Evolutionary conservation across 1,140 invertebrate species (phyloP), one percentile per base, ranked within the genome.

Genomic region (Thaumetopoea pityocampa): DNA sequence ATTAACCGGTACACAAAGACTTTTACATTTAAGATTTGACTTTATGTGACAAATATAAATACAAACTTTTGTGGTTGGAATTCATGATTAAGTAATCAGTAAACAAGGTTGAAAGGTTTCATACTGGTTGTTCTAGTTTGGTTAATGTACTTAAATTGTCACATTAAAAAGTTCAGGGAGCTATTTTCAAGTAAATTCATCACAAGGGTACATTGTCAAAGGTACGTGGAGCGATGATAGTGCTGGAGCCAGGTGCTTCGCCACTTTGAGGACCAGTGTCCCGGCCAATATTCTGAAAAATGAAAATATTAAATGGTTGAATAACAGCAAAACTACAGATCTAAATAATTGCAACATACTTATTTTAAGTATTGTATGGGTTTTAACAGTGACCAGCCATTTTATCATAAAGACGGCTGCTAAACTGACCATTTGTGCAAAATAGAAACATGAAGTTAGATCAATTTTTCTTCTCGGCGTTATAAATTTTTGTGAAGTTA

Each of bases 181-280:
- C 58, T 66, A 66, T 54, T 43, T 55, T 59, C 46, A 41, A 67
- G 57, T 60, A 67, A 70, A 59, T 54, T 72, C 60, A 78, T 81
- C 74, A 83, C 76, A 81, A 71, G 51, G 73, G 68, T 48, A 83
- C 71, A 38, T 65, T 65, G 26, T 81, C 77, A 28, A 69, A 74
- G 18, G 64, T 62, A 40, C 74, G 67, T 1, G 72, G 54, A 44
- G 76, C 57, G 30, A 85, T 49, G 57, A 70, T 84, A 38, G 81
- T 85, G 52, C 85, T 86, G 35, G 85, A 86, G 11, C 85, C 83
- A 6, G 85, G 85, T 4, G 83, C 83, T 68, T 86, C 85, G n/a
- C 82, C 83, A 56, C 81, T 79, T 51, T 86, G 85, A 5, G 82
- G 82, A 3, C 85, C 83, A 40, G 70, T 70, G 45, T 85, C 85